Evolutionary conservation across 2,113 vertebrate genomes (phyloP).

Genomic region (Eurypyga helias): DNA sequence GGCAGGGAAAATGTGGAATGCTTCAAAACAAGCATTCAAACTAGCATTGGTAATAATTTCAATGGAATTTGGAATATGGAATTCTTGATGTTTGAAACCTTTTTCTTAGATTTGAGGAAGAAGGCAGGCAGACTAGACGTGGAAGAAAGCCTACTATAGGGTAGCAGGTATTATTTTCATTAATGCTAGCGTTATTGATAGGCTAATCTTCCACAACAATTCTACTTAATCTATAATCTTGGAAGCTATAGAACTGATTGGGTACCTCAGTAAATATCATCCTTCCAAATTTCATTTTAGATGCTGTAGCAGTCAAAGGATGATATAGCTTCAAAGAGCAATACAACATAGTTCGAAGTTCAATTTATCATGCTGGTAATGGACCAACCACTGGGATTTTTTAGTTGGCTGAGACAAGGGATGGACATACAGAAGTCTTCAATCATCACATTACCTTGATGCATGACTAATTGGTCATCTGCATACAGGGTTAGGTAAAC

Average conservation of each 20-base stretch:
- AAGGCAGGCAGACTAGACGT: not conserved
- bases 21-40: not conserved
- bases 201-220: conserved; percentile 20
- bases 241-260: not conserved
- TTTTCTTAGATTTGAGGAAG: not conserved
- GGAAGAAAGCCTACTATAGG: not conserved
- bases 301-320: not conserved
- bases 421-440: not conserved
- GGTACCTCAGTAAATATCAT: not conserved
- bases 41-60: not conserved
- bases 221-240: conserved; percentile 26
- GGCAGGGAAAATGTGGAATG: not conserved
- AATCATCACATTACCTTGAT: not conserved
- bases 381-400: not conserved
- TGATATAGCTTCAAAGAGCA: not conserved
- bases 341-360: not conserved
- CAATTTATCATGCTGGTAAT: not conserved
- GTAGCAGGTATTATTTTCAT: conserved; percentile 2
- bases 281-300: not conserved
- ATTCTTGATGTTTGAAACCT: not conserved
- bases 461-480: not conserved
- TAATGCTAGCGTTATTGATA: conserved; percentile 14
- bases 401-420: not conserved
- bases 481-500: not conserved
- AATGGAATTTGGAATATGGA: not conserved